A percentile compares a stretch with the other conserved stretches of the same genome.
Evolutionary conservation across 1,140 invertebrate species (phyloP).

Genomic region (Panagrolaimus sp.): DNA sequence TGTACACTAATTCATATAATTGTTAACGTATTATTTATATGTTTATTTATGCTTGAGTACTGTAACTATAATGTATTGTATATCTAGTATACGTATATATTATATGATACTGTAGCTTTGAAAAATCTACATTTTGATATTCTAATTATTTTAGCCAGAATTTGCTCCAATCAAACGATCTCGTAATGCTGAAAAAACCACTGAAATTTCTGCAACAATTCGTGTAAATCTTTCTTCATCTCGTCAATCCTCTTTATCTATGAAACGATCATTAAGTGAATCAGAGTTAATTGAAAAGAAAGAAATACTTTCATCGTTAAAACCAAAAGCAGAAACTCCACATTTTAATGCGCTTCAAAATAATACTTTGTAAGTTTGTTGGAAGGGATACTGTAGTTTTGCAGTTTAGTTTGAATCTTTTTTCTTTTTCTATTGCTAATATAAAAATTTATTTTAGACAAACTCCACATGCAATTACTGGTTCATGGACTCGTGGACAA

Average conservation of each 20-base stretch:
- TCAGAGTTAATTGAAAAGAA: no score
- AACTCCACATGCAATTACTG: not conserved
- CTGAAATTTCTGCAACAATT: not conserved
- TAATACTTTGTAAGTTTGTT: not conserved
- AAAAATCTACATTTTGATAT: no score
- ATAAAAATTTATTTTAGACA: no score
- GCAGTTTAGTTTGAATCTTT: not conserved
- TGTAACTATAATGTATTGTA: no score
- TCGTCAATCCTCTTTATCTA: not conserved
- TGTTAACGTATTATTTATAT: no score
- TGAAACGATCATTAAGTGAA: slow-evolving; percentile 6
- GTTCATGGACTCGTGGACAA: not conserved
- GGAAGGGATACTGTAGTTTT: not conserved
- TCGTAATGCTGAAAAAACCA: not conserved
- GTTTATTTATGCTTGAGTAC: no score
- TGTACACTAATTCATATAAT: no score
- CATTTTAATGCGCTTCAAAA: not conserved
- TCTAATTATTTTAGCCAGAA: no score
- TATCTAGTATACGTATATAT: no score
- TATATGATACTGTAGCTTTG: no score
- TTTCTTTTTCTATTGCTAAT: no score
- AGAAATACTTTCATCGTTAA: not conserved
- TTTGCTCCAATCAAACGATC: not conserved
- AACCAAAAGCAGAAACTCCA: not conserved
- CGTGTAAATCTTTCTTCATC: not conserved